A percentile compares a stretch with the other conserved stretches of the same genome.
Evolutionary conservation across 2,888 invertebrate genomes (phyloP).

Genomic region (Caenorhabditis macrosperma): DNA sequence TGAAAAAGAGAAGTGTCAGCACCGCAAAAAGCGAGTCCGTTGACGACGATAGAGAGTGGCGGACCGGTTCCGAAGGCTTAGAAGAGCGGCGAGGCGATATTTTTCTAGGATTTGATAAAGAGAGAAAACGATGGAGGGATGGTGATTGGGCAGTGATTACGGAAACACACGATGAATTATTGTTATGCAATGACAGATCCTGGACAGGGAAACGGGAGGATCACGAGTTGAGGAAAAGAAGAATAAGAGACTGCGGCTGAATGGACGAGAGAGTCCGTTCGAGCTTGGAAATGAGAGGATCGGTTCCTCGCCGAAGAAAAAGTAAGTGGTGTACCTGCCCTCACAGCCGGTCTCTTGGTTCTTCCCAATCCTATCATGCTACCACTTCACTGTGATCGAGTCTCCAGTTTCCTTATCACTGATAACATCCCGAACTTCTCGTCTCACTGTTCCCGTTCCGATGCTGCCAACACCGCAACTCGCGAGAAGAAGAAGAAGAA

Average conservation of each 20-base stretch:
- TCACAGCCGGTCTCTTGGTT: too few relatives aligned
- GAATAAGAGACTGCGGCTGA: too few relatives aligned
- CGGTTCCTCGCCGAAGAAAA: too few relatives aligned
- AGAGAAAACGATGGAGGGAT: neutral
- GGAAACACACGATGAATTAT: neutral
- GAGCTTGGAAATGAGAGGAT: neutral
- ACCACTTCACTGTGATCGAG: neutral
- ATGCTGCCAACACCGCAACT: neutral
- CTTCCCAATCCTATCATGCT: neutral
- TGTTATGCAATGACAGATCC: constrained; percentile 6
- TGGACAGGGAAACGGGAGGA: neutral
- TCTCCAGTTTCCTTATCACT: neutral
- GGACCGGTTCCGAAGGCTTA: constrained; percentile 15
- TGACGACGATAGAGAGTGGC: constrained; percentile 13
- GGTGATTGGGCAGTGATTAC: neutral
- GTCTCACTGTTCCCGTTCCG: neutral
- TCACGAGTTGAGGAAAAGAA: neutral
- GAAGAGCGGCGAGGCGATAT: neutral
- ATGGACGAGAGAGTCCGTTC: too few relatives aligned
- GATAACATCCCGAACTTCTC: constrained; percentile 1
- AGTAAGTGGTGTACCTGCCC: too few relatives aligned
- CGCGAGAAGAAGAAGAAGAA: neutral
- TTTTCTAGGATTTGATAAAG: constrained; percentile 2
- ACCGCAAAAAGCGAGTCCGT: constrained; percentile 34
- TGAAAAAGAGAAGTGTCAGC: constrained; percentile 27